Percentiles rank a stretch among this genome's conserved stretches.
Conservation (phyloP, 1,140 invertebrate species). For the Lerema accius region DNA sequence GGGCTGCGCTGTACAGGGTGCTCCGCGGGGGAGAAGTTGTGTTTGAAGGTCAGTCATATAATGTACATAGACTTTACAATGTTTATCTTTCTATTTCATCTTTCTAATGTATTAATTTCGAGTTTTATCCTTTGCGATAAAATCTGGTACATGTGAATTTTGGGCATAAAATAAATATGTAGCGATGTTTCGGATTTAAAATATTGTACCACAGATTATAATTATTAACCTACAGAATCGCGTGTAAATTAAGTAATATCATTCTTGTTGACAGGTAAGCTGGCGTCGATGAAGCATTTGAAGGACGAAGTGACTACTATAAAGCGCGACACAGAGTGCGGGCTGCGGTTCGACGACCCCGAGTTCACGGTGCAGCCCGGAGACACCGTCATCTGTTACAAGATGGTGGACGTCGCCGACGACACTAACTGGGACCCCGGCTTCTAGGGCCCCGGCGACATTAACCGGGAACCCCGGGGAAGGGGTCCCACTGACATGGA, state of each 20-base stretch:
- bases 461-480: too few species aligned
- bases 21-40: constrained; percentile 88
- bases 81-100: too few species aligned
- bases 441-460: too few species aligned
- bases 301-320: constrained; percentile 94
- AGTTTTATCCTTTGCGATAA: not conserved
- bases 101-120: too few species aligned
- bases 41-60: constrained; percentile 85
- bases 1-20: constrained; percentile 87
- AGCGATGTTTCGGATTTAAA: too few species aligned
- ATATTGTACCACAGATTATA: too few species aligned
- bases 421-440: constrained; percentile 93
- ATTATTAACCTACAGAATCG: too few species aligned
- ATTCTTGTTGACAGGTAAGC: constrained; percentile 85
- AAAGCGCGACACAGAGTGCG: constrained; percentile 94
- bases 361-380: constrained; percentile 87
- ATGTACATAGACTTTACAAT: too few species aligned
- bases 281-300: constrained; percentile 93
- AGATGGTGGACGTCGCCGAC: constrained; percentile 84
- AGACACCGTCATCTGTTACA: constrained; percentile 92
- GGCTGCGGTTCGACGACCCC: constrained; percentile 88
- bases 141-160: too few species aligned
- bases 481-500: too few species aligned
- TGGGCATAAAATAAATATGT: too few species aligned
- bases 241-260: too few species aligned